Percentiles rank a stretch among this genome's conserved stretches.
phyloP scores from a whole-genome alignment of 2,797 vertebrate genomes.

The Sardinella longiceps region DNA sequence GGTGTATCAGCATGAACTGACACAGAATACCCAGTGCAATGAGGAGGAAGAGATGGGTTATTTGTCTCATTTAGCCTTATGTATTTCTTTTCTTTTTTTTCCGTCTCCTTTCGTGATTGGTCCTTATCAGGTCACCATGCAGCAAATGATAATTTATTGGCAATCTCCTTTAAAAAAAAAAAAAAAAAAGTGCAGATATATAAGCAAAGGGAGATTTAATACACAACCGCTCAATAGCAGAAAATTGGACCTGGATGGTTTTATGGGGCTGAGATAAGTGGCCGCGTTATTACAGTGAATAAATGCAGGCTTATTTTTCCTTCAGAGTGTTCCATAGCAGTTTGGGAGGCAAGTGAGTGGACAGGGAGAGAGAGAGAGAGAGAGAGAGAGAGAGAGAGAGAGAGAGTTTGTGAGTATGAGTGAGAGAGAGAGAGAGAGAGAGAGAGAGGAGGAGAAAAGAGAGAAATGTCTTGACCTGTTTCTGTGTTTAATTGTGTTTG shows the following conservation, averaged over 20 bases:
- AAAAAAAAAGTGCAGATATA: background rate
- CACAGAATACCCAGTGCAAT: background rate
- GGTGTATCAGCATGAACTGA: background rate
- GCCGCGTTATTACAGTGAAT: background rate
- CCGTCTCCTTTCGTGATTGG: background rate
- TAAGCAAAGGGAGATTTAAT: background rate
- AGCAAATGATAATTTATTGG: slow-evolving; percentile 4
- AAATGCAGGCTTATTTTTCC: background rate
- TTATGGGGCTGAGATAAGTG: background rate
- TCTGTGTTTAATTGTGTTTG: background rate
- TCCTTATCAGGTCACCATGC: background rate
- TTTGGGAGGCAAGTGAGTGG: background rate
- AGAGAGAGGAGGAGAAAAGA: background rate
- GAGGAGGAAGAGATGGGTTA: background rate
- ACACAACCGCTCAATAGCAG: background rate
- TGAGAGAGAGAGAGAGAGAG: background rate
- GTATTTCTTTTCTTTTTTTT: background rate
- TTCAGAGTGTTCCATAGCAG: background rate
- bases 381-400: background rate
- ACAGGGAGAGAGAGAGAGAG: background rate
- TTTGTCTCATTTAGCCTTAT: background rate
- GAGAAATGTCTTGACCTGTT: background rate
- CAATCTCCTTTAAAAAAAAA: background rate
- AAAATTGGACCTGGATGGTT: slow-evolving; percentile 8
- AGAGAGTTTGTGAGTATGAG: no score